A percentile compares a stretch with the other conserved stretches of the same genome.
phyloP scores from a whole-genome alignment of 2,113 vertebrate species.

The Artemisiospiza belli region DNA sequence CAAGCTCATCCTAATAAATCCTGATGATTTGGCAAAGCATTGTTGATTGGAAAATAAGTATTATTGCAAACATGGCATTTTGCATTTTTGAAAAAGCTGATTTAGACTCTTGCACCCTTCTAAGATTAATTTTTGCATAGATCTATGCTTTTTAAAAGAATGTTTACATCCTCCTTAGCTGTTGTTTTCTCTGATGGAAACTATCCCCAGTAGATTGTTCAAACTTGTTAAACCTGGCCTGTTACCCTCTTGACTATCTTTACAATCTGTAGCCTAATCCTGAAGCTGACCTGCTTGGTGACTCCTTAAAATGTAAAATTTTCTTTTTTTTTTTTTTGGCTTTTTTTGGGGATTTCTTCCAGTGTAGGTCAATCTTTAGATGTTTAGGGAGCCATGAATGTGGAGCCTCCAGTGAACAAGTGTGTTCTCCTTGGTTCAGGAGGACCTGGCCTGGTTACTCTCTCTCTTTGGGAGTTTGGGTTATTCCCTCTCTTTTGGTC shows the following conservation, averaged over 20 bases:
- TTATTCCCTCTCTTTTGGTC: neutral
- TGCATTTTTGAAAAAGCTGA: neutral
- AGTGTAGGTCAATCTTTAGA: neutral
- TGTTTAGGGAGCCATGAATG: neutral
- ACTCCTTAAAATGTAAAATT: neutral
- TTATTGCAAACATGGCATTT: neutral
- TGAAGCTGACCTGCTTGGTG: neutral
- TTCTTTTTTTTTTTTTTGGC: neutral
- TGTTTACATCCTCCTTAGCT: accelerated
- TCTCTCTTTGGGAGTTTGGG: neutral
- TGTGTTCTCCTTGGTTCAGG: neutral
- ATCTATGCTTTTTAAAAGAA: neutral
- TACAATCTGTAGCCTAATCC: neutral
- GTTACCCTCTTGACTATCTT: neutral
- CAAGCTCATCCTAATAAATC: neutral
- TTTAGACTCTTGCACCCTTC: neutral
- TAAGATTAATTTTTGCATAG: neutral
- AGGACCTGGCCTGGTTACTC: neutral
- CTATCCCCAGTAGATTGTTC: neutral
- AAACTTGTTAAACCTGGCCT: neutral
- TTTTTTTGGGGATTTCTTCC: neutral
- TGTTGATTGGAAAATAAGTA: neutral
- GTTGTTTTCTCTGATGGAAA: neutral
- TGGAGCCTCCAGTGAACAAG: neutral
- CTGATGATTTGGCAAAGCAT: neutral